Base-by-base conservation (phyloP, 2,113 vertebrate species). In the Campylorhamphus procurvoides region DNA sequence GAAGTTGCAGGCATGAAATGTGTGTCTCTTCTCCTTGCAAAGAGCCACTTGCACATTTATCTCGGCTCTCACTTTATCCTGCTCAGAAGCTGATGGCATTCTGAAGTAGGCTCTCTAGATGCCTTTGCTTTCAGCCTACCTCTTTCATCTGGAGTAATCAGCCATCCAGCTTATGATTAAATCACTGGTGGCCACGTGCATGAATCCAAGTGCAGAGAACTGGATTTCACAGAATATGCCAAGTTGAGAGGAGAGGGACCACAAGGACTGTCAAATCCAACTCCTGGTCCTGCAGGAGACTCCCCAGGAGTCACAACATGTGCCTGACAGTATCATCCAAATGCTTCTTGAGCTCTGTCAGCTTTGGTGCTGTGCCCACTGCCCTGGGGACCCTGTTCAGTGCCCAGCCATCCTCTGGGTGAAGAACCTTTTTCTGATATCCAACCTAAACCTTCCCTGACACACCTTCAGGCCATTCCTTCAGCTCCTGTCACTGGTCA, bases 81-180 rank as follows among this genome's bases (percentile, higher is more conserved):
- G 23, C 28, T 59, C 28, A 6, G 68, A 53, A 74, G 55, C 37
- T 62, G 56, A n/a, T 68, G 73, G 49, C 28, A 49, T 93, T 74
- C 40, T 94, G 75, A 86, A 89, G 67, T 52, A 72, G 64, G 18
- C 40, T 90, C 31, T 93, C 49, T 37, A 50, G 52, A 90, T 84
- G 79, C 40, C 72, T 95, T 93, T 93, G 64, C 64, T 89, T 94
- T 87, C 76, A 94, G 52, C 40, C 47, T 88, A 15, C 55, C 39
- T 52, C 42, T 44, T 84, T 80, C 42, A 62, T 39, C 23, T 0
- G 0, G 31, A 87, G 20, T 23, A 73, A 78, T 62, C 62, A 72
- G 18, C 52, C 24, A 44, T 53, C n/a, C 47, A 60, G 19, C 2
- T 81, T 92, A 13, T 46, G 47, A 80, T 58, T 52, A 77, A 89